phyloP scores from a whole-genome alignment of 1,140 invertebrate genomes.

The Drosophila arizonae region DNA sequence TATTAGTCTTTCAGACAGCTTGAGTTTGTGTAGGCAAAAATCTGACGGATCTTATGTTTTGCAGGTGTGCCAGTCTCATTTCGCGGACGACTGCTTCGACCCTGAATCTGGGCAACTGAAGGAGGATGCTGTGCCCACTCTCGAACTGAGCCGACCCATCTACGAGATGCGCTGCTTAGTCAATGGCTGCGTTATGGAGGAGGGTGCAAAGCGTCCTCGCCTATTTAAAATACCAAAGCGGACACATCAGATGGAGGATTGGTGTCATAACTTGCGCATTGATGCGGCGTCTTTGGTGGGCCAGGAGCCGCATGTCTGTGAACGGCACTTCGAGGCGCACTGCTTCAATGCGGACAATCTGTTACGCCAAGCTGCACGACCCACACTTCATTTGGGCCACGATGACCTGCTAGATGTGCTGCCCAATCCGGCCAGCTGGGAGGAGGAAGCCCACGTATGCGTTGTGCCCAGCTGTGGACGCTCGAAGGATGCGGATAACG shows the following conservation, averaged over 20 bases:
- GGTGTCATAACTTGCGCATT: conserved; percentile 61
- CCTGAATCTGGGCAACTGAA: conserved; percentile 40
- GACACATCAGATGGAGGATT: conserved; percentile 30
- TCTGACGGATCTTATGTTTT: neutral
- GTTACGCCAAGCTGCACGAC: conserved; percentile 52
- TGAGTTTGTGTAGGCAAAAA: no score
- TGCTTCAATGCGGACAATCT: conserved; percentile 48
- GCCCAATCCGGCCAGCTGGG: conserved; percentile 41
- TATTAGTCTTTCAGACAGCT: no score
- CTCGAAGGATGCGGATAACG: conserved; percentile 23
- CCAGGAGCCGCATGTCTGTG: conserved; percentile 50
- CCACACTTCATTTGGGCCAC: conserved; percentile 63
- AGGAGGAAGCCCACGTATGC: conserved; percentile 30
- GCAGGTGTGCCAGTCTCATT: conserved; percentile 63
- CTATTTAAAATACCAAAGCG: conserved; percentile 58
- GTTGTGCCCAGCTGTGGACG: conserved; percentile 56
- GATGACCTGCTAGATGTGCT: conserved; percentile 23
- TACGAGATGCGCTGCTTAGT: conserved; percentile 47
- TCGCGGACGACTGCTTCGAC: conserved; percentile 56
- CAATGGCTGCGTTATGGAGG: conserved; percentile 37
- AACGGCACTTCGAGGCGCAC: conserved; percentile 64
- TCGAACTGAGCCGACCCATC: conserved; percentile 43
- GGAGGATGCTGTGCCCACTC: conserved; percentile 57
- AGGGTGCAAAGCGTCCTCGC: conserved; percentile 23
- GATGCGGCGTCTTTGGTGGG: conserved; percentile 14